Conservation (phyloP, 2,888 invertebrate genomes). For the Pheosia tremula region DNA sequence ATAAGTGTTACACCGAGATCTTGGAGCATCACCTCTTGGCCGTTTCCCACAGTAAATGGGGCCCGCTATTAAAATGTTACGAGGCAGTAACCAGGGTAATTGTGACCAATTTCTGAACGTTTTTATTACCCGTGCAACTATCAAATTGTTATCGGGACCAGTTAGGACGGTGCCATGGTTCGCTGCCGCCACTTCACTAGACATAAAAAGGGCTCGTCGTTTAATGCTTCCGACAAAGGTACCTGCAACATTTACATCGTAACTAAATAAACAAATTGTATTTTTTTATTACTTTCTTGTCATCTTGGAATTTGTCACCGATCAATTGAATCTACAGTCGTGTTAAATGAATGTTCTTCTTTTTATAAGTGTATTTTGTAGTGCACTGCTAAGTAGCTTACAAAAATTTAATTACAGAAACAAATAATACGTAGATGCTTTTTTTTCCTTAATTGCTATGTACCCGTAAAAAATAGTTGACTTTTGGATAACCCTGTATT, state of each 20-base stretch:
- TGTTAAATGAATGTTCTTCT: neutral
- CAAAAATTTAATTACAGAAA: too few species aligned
- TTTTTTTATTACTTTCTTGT: neutral
- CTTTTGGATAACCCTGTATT: too few species aligned
- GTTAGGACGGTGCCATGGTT: slow-evolving; percentile 54
- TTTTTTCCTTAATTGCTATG: too few species aligned
- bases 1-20: neutral
- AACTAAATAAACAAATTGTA: slow-evolving; percentile 3
- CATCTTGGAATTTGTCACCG: neutral
- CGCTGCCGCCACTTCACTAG: slow-evolving; percentile 43
- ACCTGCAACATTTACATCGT: slow-evolving; percentile 2
- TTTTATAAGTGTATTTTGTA: too few species aligned
- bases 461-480: too few species aligned
- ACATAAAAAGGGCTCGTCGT: slow-evolving; percentile 40
- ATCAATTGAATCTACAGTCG: slow-evolving; percentile 1
- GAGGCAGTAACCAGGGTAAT: slow-evolving; percentile 76
- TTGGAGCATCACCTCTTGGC: slow-evolving; percentile 14
- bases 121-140: slow-evolving; percentile 79
- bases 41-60: slow-evolving; percentile 72
- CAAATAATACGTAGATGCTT: too few species aligned
- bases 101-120: slow-evolving; percentile 77
- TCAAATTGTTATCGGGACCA: slow-evolving; percentile 71
- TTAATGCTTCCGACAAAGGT: slow-evolving; percentile 25
- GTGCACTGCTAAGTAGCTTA: too few species aligned
- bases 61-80: slow-evolving; percentile 78